phyloP scores from a whole-genome alignment of 2,113 vertebrate species.

The Irena cyanogastra region DNA sequence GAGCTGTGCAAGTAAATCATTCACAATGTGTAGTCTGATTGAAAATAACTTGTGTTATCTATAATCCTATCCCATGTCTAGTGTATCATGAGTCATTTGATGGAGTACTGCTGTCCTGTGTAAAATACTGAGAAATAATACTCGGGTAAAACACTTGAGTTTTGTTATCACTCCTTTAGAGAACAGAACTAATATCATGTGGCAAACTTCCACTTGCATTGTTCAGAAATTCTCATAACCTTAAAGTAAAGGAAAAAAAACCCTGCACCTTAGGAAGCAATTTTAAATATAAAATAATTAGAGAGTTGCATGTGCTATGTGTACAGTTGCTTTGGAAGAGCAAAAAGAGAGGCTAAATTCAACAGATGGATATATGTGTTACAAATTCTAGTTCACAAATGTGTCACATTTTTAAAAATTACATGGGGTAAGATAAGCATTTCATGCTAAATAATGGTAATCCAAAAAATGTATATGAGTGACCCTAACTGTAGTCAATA shows the following conservation, averaged over 20 bases:
- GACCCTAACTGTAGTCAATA: neutral
- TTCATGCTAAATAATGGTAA: neutral
- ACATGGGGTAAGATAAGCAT: neutral
- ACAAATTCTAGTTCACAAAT: neutral
- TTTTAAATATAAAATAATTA: neutral
- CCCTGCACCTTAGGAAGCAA: neutral
- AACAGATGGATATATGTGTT: neutral
- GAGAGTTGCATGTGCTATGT: neutral
- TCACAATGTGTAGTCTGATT: neutral
- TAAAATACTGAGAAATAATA: neutral
- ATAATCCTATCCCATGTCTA: neutral
- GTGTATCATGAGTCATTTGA: neutral
- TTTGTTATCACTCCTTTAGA: neutral
- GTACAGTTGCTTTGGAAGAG: neutral
- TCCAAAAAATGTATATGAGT: neutral
- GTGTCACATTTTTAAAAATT: neutral
- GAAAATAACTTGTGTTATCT: neutral
- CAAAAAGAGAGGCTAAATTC: neutral
- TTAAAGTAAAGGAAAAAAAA: neutral
- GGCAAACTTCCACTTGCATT: neutral
- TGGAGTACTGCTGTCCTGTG: neutral
- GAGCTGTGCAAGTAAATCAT: neutral
- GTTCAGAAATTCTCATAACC: neutral
- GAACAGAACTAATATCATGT: neutral
- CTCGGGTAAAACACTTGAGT: neutral